Percentiles rank a stretch among this genome's conserved stretches.
Conservation (phyloP, 2,113 vertebrate species). For the Pseudorhombus dupliciocellatus region DNA sequence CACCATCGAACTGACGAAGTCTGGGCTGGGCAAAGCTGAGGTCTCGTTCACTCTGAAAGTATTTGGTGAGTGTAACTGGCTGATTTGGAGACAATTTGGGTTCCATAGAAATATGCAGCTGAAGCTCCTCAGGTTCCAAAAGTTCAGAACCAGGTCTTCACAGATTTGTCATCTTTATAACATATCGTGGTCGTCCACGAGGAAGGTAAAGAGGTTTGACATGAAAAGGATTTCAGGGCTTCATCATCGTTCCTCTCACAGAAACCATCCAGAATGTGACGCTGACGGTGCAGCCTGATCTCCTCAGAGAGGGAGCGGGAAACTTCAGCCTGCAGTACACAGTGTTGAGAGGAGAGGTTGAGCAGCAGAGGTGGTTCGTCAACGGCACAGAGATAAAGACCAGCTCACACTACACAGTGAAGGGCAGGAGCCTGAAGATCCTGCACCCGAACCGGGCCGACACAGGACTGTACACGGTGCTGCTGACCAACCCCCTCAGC, state of each 20-base stretch:
- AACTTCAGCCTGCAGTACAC: conserved; percentile 57
- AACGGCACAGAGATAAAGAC: conserved; percentile 41
- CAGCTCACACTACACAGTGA: conserved; percentile 53
- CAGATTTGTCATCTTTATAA: too few relatives aligned
- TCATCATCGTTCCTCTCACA: conserved; percentile 30
- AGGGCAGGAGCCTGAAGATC: conserved; percentile 58
- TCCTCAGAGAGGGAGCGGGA: conserved; percentile 56
- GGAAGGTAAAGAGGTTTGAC: too few relatives aligned
- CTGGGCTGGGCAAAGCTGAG: conserved; percentile 32
- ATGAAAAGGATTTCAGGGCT: too few relatives aligned
- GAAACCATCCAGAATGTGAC: conserved; percentile 61
- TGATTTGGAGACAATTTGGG: background rate
- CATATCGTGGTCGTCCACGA: too few relatives aligned
- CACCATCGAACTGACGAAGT: conserved; percentile 60
- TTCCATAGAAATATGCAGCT: too few relatives aligned
- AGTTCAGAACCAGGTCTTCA: too few relatives aligned
- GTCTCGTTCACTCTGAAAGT: conserved; percentile 66
- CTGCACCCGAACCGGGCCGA: conserved; percentile 50
- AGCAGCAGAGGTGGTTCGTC: conserved; percentile 66
- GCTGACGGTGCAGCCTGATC: conserved; percentile 24
- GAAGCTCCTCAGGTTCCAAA: too few relatives aligned
- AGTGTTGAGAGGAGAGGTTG: conserved; percentile 58
- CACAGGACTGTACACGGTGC: conserved; percentile 65
- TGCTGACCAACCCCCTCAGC: conserved; percentile 77
- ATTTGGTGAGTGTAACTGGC: conserved; percentile 68